These are phyloP conservation scores for Sarotherodon lohbergeri DNA, from an alignment of 2,113 vertebrate genomes.

Conservation along the genomic window DNA sequence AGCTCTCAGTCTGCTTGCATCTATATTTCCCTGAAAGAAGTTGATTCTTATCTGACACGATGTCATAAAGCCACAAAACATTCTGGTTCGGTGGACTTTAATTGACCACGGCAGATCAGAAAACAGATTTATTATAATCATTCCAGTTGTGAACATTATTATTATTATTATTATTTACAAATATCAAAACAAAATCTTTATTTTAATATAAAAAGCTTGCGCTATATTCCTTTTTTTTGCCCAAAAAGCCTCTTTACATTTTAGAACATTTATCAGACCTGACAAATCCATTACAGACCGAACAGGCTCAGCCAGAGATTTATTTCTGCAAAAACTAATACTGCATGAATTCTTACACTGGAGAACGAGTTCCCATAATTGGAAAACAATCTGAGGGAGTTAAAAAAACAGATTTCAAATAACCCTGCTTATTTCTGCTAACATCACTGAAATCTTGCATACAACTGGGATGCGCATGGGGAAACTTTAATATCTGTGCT, in stretches of 20 bases:
- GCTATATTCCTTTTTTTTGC: background rate
- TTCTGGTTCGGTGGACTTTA: background rate
- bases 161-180: background rate
- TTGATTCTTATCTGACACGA: background rate
- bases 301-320: background rate
- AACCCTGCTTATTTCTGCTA: background rate
- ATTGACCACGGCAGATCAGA: background rate
- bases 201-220: background rate
- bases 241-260: background rate
- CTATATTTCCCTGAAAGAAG: background rate
- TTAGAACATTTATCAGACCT: background rate
- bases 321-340: background rate
- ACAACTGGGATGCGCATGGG: background rate
- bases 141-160: background rate
- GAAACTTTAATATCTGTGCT: background rate
- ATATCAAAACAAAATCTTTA: background rate
- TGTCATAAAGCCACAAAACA: background rate
- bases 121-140: background rate
- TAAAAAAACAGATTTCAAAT: background rate
- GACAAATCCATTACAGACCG: background rate
- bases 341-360: background rate
- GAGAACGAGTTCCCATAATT: background rate
- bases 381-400: background rate
- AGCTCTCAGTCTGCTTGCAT: background rate
- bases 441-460: background rate